Evolutionary conservation across 1,140 invertebrate genomes (phyloP).

Genomic region (Condylostylus longicornis): DNA sequence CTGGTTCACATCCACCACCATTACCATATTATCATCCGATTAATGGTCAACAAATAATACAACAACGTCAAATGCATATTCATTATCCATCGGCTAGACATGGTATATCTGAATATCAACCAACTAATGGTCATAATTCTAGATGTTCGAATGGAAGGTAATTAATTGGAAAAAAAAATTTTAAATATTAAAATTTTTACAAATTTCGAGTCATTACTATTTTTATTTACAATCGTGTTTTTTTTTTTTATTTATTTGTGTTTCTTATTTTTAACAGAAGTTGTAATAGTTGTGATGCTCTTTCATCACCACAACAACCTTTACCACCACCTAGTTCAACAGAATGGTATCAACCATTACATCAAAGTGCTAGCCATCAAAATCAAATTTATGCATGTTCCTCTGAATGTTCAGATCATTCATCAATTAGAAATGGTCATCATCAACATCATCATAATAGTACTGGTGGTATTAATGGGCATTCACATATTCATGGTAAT

Average conservation of each 20-base stretch:
- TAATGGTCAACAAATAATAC: slow-evolving; percentile 9
- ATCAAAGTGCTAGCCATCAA: slow-evolving; percentile 10
- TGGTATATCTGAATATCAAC: slow-evolving; percentile 27
- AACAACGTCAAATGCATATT: slow-evolving; percentile 25
- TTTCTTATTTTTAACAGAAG: slow-evolving; percentile 9
- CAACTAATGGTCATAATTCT: slow-evolving; percentile 18
- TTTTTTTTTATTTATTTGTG: neutral
- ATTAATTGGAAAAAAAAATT: neutral
- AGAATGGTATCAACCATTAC: slow-evolving; percentile 26
- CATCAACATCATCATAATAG: slow-evolving; percentile 1
- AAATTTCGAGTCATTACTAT: neutral
- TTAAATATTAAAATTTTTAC: neutral
- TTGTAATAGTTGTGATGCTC: slow-evolving; percentile 28
- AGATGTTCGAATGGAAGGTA: slow-evolving; percentile 24
- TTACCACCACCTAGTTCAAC: slow-evolving; percentile 15
- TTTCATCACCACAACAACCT: slow-evolving; percentile 26
- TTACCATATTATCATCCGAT: slow-evolving; percentile 25
- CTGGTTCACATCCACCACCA: slow-evolving; percentile 27
- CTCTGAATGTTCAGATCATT: slow-evolving; percentile 30
- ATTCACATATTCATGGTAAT: too few species aligned
- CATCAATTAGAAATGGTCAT: slow-evolving; percentile 15
- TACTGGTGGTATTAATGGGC: too few species aligned
- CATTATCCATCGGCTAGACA: slow-evolving; percentile 27
- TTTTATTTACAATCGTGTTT: neutral
- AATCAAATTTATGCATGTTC: slow-evolving; percentile 32